Base-by-base conservation (phyloP, 2,888 invertebrate genomes). In the Megastigmus dorsalis region DNA sequence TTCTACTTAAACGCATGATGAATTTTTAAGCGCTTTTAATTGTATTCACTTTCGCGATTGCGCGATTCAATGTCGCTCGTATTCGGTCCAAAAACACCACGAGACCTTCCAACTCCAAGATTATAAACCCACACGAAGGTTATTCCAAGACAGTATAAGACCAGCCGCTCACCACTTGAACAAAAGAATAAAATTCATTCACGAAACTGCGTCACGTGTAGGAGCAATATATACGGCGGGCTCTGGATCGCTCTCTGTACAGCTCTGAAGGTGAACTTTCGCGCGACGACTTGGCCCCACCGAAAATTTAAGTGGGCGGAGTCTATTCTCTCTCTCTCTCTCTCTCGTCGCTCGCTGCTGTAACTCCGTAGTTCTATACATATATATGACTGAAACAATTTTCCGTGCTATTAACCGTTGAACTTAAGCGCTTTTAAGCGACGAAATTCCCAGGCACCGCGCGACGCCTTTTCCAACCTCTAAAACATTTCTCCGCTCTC, bases 361-460 rank as follows among this genome's bases (percentile, higher is more conserved):
- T n/a, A n/a, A 54, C 54, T 20, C 18, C 20, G 13, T 18, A 13
- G 36, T 28, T 20, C 48, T 33, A 26, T n/a, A n/a, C 15, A 23
- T 36, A 33, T 6, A 50, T 15, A 20, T 28, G 43, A 54, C 60
- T 41, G 55, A 72, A 65, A 59, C 71, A 65, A 65, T 72, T 72
- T 59, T 48, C 71, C 57, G 59, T 18, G 20, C 65, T 65, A 65
- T 65, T 59, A 65, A 65, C 71, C 65, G 38, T 50, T 57, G 20
- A 50, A 57, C 57, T 63, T 48, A 15, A 57, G 38, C 62, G 36
- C 36, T 36, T 45, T 36, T n/a, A 38, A 36, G 52, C 41, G 52
- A 52, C 57, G 65, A 50, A 57, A 72, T 72, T 63, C 41, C 50
- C n/a, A n/a, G 23, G 30, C 18, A 0, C 2, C n/a, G 10, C 15